Conservation (phyloP, 2,113 vertebrate species). For the Stomatorhinus ivindoensis region DNA sequence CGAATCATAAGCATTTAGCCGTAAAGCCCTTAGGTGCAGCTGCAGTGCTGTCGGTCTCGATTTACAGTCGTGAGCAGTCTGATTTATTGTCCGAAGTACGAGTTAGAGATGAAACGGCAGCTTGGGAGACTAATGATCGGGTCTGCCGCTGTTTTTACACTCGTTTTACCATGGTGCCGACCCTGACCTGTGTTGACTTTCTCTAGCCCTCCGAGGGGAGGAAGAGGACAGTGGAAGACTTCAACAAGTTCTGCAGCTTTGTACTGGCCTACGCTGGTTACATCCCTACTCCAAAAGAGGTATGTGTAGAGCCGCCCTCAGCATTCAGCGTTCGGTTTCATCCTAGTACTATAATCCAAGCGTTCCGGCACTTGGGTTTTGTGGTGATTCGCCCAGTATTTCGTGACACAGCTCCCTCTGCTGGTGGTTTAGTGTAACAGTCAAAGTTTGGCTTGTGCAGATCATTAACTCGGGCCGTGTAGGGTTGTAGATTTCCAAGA, state of each 20-base stretch:
- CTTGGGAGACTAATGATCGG: neutral
- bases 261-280: conserved; percentile 83
- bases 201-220: conserved; percentile 74
- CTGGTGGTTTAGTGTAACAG: neutral
- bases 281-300: conserved; percentile 80
- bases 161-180: neutral
- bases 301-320: conserved; percentile 32
- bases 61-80: neutral
- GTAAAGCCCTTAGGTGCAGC: neutral
- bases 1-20: neutral
- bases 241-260: conserved; percentile 88
- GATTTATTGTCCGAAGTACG: neutral
- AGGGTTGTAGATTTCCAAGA: neutral
- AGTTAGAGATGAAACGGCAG: neutral
- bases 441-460: neutral
- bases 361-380: neutral
- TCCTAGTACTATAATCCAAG: neutral
- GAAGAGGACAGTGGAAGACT: conserved; percentile 81
- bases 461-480: neutral
- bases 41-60: neutral
- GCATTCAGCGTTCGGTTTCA: neutral
- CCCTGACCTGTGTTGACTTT: conserved; percentile 6
- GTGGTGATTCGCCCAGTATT: neutral
- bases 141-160: neutral
- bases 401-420: neutral